Evolutionary conservation across 2,113 vertebrate species (phyloP), one percentile per base, ranked within the genome.

Genomic region (Aix galericulata): DNA sequence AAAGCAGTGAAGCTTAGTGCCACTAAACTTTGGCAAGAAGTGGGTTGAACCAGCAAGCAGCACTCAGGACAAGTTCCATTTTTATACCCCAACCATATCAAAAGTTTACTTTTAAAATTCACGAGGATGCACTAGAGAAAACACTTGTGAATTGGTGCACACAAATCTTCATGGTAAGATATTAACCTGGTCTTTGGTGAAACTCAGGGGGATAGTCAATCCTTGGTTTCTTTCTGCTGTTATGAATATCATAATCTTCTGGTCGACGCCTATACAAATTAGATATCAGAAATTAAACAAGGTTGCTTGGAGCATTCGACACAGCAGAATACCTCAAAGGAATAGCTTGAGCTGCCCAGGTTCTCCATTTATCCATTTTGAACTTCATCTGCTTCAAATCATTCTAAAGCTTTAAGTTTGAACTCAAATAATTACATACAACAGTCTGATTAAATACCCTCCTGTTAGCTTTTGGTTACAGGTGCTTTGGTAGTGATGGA

Each of bases 191-290:
- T 99, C 99, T 98, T 97, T 99, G 99, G 96, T 98, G 98, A 98
- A 99, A 99, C 97, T 99, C 99, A 81, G 98, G 98, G 69, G 98
- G 98, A 98, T 99, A 99, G 96, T 99, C 99, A 97, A 99, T 98
- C 97, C 99, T 98, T 96, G 98, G 99, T 96, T 99, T 98, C 98
- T 99, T 99, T 98, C 99, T 99, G 99, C 98, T 99, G 97, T 98
- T 98, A 98, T 99, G 99, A 97, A 99, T 98, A 98, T 99, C 99
- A 98, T 98, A 99, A 97, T 99, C 99, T 98, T 99, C 99, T 95
- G 99, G 99, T 96, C 99, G 99, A 99, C 99, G 99, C 99, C 99
- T 99, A 99, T 94, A 97, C 97, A 98, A 98, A 99, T 99, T 98
- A 99, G 98, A 99, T 97, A 97, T 98, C 97, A 98, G 95, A 98